Conservation (phyloP, 1,140 invertebrate genomes). For the Cataglyphis hispanica region DNA sequence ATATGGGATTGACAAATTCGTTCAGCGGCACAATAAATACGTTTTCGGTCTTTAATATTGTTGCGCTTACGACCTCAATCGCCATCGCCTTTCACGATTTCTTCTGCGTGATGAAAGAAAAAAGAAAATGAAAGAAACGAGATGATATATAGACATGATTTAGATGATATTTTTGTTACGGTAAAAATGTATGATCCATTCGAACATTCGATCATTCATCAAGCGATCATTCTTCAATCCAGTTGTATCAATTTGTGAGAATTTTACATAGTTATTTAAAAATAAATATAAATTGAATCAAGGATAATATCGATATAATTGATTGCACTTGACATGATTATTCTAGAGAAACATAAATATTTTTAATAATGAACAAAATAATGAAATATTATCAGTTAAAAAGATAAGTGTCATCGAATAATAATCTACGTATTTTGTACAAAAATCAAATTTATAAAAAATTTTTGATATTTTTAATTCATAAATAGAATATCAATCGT, state of each 20-base stretch:
- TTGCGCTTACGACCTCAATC: slow-evolving; percentile 45
- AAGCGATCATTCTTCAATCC: not conserved
- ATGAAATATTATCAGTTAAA: not conserved
- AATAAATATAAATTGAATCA: not conserved
- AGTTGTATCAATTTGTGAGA: not conserved
- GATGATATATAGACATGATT: not conserved
- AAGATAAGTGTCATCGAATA: too few relatives aligned
- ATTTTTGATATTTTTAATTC: too few relatives aligned
- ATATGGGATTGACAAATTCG: slow-evolving; percentile 55
- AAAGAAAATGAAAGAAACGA: not conserved
- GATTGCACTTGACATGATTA: not conserved
- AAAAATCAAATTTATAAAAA: too few relatives aligned
- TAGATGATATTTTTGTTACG: not conserved
- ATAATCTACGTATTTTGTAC: too few relatives aligned
- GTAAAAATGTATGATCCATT: not conserved
- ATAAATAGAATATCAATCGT: too few relatives aligned
- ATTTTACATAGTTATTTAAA: not conserved
- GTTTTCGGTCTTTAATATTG: slow-evolving; percentile 63
- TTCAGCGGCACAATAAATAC: slow-evolving; percentile 62
- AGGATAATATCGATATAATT: not conserved
- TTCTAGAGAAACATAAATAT: not conserved
- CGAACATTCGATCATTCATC: too few relatives aligned
- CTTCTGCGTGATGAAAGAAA: not conserved
- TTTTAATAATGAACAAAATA: not conserved
- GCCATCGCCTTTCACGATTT: slow-evolving; percentile 57